Evolutionary conservation across 2,888 invertebrate genomes (phyloP).

Genomic region (Alentia gelatinosa): DNA sequence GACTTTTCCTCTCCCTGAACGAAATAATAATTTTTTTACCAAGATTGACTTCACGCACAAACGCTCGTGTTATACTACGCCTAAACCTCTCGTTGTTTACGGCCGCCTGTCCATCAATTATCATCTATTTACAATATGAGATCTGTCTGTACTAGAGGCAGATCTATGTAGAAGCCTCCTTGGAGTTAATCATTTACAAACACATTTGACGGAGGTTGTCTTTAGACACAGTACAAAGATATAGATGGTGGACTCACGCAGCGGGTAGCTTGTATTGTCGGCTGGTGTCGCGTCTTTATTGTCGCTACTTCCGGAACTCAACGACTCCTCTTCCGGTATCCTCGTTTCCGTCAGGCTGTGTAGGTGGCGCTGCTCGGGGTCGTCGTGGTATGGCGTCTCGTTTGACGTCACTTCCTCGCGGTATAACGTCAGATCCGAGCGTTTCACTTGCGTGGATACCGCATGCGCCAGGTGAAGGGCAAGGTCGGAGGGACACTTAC

Average conservation of each 20-base stretch:
- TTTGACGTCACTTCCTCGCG: constrained; percentile 47
- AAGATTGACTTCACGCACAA: too few species aligned
- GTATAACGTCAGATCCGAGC: constrained; percentile 66
- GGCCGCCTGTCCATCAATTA: too few species aligned
- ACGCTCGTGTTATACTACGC: too few species aligned
- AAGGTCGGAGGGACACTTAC: constrained; percentile 72
- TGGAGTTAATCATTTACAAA: too few species aligned
- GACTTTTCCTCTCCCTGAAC: too few species aligned
- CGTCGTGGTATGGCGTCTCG: neutral
- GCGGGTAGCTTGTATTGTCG: neutral
- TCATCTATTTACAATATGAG: too few species aligned
- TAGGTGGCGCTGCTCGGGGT: neutral
- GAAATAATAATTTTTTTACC: too few species aligned
- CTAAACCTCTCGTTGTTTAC: too few species aligned
- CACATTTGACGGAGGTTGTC: too few species aligned
- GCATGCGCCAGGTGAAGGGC: constrained; percentile 68
- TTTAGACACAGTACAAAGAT: neutral
- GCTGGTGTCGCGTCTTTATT: neutral
- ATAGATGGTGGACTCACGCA: neutral
- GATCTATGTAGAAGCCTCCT: too few species aligned
- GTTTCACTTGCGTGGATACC: constrained; percentile 64
- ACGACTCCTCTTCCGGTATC: neutral
- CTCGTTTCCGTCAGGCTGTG: neutral
- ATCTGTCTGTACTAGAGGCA: too few species aligned
- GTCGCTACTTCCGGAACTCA: neutral